These are phyloP conservation scores for Sturnus vulgaris DNA, from an alignment of 2,113 vertebrate species.

Conservation along the genomic window DNA sequence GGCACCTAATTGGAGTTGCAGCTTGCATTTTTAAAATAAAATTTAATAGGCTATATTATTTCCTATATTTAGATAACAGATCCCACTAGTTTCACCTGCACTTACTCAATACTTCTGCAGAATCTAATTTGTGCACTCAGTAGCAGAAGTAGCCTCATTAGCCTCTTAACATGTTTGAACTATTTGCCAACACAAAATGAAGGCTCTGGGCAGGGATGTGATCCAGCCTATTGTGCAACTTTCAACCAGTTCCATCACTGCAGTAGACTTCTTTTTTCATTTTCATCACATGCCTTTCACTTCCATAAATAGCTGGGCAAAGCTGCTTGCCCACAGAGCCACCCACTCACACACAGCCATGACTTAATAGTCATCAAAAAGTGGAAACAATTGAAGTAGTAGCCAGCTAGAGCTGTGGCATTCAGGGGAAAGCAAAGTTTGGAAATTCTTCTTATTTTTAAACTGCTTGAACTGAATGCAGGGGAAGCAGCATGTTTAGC, in stretches of 20 bases:
- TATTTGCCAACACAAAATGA: background rate
- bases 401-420: background rate
- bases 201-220: background rate
- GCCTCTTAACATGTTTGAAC: background rate
- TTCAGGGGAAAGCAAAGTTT: background rate
- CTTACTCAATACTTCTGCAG: constrained; percentile 5
- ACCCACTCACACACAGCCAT: background rate
- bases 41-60: constrained; percentile 26
- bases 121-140: constrained; percentile 20
- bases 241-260: background rate
- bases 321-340: background rate
- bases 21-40: background rate
- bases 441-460: background rate
- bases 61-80: constrained; percentile 39
- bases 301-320: constrained; percentile 37
- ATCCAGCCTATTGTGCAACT: constrained; percentile 18
- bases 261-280: background rate
- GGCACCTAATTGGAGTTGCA: background rate
- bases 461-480: background rate
- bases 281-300: constrained; percentile 7
- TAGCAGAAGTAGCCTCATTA: constrained; percentile 35
- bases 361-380: background rate
- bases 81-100: constrained; percentile 40
- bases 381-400: background rate
- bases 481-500: background rate